Conservation (phyloP, 2,888 invertebrate species). For the Spodoptera exigua region DNA sequence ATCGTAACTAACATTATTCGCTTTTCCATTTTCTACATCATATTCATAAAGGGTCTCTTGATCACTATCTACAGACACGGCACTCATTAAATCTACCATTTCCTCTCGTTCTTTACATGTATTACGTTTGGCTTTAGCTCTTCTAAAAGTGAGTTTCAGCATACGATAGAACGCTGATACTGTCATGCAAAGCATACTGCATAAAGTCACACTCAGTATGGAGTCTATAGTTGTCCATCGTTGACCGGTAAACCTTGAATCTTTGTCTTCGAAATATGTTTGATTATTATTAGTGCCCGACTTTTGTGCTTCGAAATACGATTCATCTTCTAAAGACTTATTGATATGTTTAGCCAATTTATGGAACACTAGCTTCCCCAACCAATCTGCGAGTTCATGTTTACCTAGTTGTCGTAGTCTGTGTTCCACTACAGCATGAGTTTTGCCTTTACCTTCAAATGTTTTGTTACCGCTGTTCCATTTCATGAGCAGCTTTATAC, state of each 20-base stretch:
- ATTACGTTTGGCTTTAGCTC: constrained; percentile 7
- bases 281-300: constrained; percentile 39
- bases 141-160: constrained; percentile 39
- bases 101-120: constrained; percentile 39
- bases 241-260: constrained; percentile 45
- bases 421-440: constrained; percentile 87
- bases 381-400: constrained; percentile 89
- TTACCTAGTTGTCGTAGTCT: constrained; percentile 90
- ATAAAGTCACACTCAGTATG: constrained; percentile 62
- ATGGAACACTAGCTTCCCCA: constrained; percentile 88
- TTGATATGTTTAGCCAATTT: constrained; percentile 86
- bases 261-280: constrained; percentile 54
- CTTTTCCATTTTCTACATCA: constrained; percentile 33
- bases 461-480: constrained; percentile 84
- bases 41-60: constrained; percentile 63
- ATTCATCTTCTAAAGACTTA: constrained; percentile 60
- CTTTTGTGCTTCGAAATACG: constrained; percentile 37
- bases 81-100: constrained; percentile 55
- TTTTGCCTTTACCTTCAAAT: constrained; percentile 87
- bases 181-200: constrained; percentile 54
- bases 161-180: constrained; percentile 56
- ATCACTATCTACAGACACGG: constrained; percentile 59
- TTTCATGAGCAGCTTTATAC: constrained; percentile 88
- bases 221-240: constrained; percentile 70
- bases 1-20: constrained; percentile 6